Conservation (phyloP, 1,140 invertebrate genomes). For the Drosophila lacteicornis region DNA sequence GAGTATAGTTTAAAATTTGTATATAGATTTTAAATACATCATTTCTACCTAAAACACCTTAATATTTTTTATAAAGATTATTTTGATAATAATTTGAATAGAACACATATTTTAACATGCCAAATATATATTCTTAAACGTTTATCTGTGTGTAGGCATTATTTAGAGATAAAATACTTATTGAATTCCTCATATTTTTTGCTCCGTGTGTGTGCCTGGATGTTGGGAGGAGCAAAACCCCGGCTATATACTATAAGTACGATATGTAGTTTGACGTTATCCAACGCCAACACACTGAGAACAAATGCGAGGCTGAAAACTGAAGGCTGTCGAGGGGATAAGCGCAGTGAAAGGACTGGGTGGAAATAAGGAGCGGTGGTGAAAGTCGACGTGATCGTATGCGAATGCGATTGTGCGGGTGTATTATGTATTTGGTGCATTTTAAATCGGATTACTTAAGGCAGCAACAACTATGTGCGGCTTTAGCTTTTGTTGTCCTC, state of each 20-base stretch:
- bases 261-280: slow-evolving; percentile 72
- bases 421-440: slow-evolving; percentile 77
- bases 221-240: slow-evolving; percentile 9
- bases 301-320: slow-evolving; percentile 41
- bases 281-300: slow-evolving; percentile 59
- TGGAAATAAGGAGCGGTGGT: not conserved
- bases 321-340: slow-evolving; percentile 36
- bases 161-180: too few species aligned
- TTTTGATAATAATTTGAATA: too few species aligned
- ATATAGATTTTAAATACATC: too few species aligned
- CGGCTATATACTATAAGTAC: slow-evolving; percentile 44
- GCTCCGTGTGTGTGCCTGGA: not conserved
- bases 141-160: too few species aligned
- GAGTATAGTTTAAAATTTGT: too few species aligned
- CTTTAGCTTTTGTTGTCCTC: slow-evolving; percentile 54
- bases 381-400: slow-evolving; percentile 73
- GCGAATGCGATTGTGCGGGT: slow-evolving; percentile 77
- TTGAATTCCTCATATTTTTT: not conserved
- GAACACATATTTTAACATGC: too few species aligned
- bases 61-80: too few species aligned
- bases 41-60: too few species aligned
- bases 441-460: slow-evolving; percentile 82
- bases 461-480: slow-evolving; percentile 69
- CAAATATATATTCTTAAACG: too few species aligned
- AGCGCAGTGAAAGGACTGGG: slow-evolving; percentile 6